Conservation (phyloP, 2,113 vertebrate species). For the Halcyon malimbica region DNA sequence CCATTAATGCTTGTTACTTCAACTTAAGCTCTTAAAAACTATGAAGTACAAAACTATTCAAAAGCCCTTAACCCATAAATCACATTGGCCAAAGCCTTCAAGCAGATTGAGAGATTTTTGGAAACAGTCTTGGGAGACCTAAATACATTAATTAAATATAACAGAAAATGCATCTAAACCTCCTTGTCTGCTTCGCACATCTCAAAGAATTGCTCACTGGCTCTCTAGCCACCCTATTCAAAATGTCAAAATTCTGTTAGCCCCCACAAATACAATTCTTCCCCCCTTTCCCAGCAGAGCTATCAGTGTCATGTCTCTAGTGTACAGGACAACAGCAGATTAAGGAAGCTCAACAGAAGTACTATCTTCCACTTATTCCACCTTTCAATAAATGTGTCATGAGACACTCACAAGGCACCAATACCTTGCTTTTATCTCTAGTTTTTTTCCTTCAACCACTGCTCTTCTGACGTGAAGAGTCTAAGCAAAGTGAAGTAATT, state of each 20-base stretch:
- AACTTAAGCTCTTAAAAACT: background rate
- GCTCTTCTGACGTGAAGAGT: background rate
- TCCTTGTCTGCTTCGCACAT: background rate
- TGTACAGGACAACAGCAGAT: background rate
- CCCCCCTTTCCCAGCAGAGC: background rate
- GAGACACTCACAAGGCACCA: background rate
- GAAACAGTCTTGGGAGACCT: background rate
- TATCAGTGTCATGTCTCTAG: background rate
- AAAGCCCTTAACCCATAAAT: background rate
- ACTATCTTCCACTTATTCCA: background rate
- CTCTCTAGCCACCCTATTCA: background rate
- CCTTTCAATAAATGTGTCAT: background rate
- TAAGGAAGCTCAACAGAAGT: background rate
- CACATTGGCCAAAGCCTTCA: constrained; percentile 12
- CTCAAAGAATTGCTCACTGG: background rate
- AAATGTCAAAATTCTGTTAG: background rate
- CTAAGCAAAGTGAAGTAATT: background rate
- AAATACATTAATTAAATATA: constrained; percentile 24
- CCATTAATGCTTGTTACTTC: background rate
- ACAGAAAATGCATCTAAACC: background rate
- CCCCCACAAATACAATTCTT: background rate
- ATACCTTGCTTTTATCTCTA: background rate
- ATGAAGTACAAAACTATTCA: background rate
- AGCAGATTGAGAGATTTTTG: background rate
- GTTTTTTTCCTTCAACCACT: background rate